Conservation (phyloP, 2,113 vertebrate genomes). For the Tenebrosternarchus preto region DNA sequence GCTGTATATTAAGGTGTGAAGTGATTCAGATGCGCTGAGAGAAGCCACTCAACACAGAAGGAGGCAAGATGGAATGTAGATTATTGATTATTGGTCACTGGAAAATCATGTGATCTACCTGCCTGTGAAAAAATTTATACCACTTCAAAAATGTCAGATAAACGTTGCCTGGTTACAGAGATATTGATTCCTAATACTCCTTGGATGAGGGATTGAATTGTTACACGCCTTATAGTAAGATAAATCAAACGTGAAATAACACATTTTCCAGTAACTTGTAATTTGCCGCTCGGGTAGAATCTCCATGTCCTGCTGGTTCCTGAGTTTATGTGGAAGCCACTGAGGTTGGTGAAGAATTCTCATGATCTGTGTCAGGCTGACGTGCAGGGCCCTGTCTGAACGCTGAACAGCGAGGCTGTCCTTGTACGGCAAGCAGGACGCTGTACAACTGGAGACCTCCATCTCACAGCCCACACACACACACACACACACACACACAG, state of each 20-base stretch:
- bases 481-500: no score
- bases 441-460: not conserved
- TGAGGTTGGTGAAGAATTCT: slow-evolving; percentile 57
- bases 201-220: slow-evolving; percentile 51
- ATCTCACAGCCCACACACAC: not conserved
- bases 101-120: not conserved
- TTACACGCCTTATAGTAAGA: slow-evolving; percentile 40
- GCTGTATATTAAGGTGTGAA: no score
- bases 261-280: slow-evolving; percentile 50
- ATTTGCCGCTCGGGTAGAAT: slow-evolving; percentile 43
- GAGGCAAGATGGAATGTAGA: no score
- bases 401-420: not conserved
- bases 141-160: not conserved
- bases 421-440: not conserved
- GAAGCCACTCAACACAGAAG: no score
- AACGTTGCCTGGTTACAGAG: not conserved
- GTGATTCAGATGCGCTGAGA: no score
- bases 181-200: slow-evolving; percentile 20
- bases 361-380: slow-evolving; percentile 55
- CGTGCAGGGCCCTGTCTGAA: slow-evolving; percentile 16
- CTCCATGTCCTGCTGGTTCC: slow-evolving; percentile 37
- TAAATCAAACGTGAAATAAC: slow-evolving; percentile 60
- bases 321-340: slow-evolving; percentile 38
- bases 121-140: not conserved
- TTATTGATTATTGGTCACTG: no score